Evolutionary conservation across 2,888 invertebrate genomes (phyloP).

Genomic region (Acleris sparsana): DNA sequence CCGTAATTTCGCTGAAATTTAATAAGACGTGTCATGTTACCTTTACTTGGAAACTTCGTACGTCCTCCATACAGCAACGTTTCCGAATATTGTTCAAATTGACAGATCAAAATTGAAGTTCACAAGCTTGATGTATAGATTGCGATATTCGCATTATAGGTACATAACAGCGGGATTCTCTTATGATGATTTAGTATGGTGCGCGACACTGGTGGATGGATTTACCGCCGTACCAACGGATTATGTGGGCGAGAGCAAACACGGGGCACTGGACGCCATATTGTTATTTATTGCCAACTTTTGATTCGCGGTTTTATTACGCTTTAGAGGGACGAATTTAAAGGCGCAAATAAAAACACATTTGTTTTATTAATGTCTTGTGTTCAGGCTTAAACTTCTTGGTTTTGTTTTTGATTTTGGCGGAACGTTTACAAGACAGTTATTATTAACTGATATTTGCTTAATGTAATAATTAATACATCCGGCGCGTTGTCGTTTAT

Average conservation of each 20-base stretch:
- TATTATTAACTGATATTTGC: slow-evolving; percentile 15
- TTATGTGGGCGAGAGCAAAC: slow-evolving; percentile 84
- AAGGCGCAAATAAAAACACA: slow-evolving; percentile 45
- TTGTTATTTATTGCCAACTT: slow-evolving; percentile 79
- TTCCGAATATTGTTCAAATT: slow-evolving; percentile 38
- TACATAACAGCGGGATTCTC: slow-evolving; percentile 73
- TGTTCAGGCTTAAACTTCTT: slow-evolving; percentile 10
- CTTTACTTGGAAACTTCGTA: too few relatives aligned
- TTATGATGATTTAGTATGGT: slow-evolving; percentile 81
- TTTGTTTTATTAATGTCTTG: slow-evolving; percentile 16
- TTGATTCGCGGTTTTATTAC: slow-evolving; percentile 81
- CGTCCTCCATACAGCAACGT: too few relatives aligned
- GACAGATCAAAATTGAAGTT: slow-evolving; percentile 53
- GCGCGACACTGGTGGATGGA: slow-evolving; percentile 79
- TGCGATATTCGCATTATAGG: slow-evolving; percentile 57
- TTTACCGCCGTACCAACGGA: slow-evolving; percentile 82
- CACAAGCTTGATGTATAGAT: slow-evolving; percentile 35
- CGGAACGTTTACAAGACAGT: slow-evolving; percentile 16
- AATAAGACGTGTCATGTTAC: too few relatives aligned
- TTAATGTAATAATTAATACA: slow-evolving; percentile 20
- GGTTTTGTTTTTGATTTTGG: neutral
- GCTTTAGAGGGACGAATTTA: slow-evolving; percentile 61
- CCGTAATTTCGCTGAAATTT: slow-evolving; percentile 14
- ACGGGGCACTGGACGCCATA: slow-evolving; percentile 80
- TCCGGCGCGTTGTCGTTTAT: slow-evolving; percentile 24